phyloP scores from a whole-genome alignment of 2,888 invertebrate species.

The Archaeoteleia sp. region DNA sequence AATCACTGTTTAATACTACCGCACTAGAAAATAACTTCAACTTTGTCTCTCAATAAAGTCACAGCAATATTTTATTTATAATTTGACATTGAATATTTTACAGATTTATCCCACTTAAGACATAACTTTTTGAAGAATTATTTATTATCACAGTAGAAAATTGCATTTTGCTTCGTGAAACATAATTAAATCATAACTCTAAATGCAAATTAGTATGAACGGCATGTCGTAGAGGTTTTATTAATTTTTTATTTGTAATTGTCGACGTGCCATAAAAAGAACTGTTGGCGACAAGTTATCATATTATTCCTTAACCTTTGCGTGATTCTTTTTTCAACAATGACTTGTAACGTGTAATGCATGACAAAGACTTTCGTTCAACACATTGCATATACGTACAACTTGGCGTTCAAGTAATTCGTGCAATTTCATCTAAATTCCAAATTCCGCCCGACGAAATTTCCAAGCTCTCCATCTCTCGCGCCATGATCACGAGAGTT shows the following conservation, averaged over 20 bases:
- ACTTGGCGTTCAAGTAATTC: constrained; percentile 67
- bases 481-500: constrained; percentile 43
- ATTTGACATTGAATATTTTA: constrained; percentile 10
- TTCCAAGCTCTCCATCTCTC: constrained; percentile 59
- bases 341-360: constrained; percentile 16
- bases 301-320: too few relatives aligned
- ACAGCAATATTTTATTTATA: constrained; percentile 14
- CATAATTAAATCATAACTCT: too few relatives aligned
- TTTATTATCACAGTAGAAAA: too few relatives aligned
- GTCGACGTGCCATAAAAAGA: too few relatives aligned
- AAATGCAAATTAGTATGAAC: too few relatives aligned
- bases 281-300: too few relatives aligned
- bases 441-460: constrained; percentile 64
- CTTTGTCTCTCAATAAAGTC: constrained; percentile 2
- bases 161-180: too few relatives aligned
- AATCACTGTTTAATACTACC: constrained; percentile 58
- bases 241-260: too few relatives aligned
- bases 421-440: constrained; percentile 75
- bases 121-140: too few relatives aligned
- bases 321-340: constrained; percentile 1
- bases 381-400: constrained; percentile 29
- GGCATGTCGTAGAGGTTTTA: too few relatives aligned
- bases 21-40: constrained; percentile 25
- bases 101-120: too few relatives aligned
- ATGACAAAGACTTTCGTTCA: constrained; percentile 40